phyloP scores from a whole-genome alignment of 1,140 invertebrate genomes.

The Venustaconcha ellipsiformis region DNA sequence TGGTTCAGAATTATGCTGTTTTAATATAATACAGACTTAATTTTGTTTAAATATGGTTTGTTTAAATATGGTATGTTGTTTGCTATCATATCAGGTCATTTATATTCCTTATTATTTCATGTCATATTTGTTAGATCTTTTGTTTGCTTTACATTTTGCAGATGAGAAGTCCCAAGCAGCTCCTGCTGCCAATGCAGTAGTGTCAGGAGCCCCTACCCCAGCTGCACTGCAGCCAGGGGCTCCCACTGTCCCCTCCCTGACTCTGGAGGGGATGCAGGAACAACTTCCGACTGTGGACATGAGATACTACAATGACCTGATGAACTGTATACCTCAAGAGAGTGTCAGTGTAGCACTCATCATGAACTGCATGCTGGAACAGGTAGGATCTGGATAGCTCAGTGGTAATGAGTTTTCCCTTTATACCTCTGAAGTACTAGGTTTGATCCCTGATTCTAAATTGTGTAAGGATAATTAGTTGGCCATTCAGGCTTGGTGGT shows the following conservation, averaged over 20 bases:
- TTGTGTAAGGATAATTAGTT: too few species aligned
- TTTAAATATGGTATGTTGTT: too few species aligned
- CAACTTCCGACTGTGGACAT: slow-evolving; percentile 53
- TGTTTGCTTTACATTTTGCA: slow-evolving; percentile 9
- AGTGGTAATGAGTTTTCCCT: too few species aligned
- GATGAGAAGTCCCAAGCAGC: slow-evolving; percentile 39
- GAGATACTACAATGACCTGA: slow-evolving; percentile 68
- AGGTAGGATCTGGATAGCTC: slow-evolving; percentile 46
- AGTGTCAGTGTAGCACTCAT: slow-evolving; percentile 65
- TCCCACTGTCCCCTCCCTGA: slow-evolving; percentile 33
- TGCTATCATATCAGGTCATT: too few species aligned
- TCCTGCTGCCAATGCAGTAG: slow-evolving; percentile 38
- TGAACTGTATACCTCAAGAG: slow-evolving; percentile 66
- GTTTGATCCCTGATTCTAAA: too few species aligned
- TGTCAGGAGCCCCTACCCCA: slow-evolving; percentile 48
- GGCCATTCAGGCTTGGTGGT: too few species aligned
- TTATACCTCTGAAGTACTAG: too few species aligned
- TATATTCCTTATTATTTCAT: too few species aligned
- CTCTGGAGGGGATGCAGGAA: slow-evolving; percentile 32
- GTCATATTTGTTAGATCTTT: background rate
- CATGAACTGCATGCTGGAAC: slow-evolving; percentile 68
- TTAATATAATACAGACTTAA: too few species aligned
- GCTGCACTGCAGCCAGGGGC: slow-evolving; percentile 36
- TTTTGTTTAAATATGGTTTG: too few species aligned
- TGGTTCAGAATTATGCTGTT: too few species aligned